A percentile compares a stretch with the other conserved stretches of the same genome.
phyloP scores from a whole-genome alignment of 1,140 invertebrate genomes.

The Calephelis virginiensis region DNA sequence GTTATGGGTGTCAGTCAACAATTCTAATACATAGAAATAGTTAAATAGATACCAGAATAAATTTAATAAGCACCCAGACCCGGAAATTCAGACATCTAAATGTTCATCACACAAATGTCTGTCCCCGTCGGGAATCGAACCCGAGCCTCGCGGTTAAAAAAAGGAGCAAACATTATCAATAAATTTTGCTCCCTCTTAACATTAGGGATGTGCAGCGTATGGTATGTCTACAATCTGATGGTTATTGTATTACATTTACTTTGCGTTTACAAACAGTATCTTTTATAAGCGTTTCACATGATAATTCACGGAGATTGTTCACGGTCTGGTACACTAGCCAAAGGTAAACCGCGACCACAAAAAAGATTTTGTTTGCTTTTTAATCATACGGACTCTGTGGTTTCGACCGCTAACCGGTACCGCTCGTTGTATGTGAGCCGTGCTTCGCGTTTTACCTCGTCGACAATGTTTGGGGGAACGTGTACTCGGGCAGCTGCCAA shows the following conservation, averaged over 20 bases:
- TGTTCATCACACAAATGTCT: no score
- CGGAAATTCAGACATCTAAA: no score
- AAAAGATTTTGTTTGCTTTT: conserved; percentile 69
- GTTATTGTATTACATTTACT: conserved; percentile 20
- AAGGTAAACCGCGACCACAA: conserved; percentile 70
- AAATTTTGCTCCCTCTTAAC: no score
- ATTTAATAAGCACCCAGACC: no score
- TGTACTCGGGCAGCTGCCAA: conserved; percentile 59
- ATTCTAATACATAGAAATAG: no score
- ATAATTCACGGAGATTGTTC: conserved; percentile 70
- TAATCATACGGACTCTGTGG: conserved; percentile 53
- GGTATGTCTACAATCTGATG: neutral
- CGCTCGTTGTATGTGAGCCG: conserved; percentile 44
- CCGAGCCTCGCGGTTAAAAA: no score
- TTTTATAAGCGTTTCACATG: conserved; percentile 66
- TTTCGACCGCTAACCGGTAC: conserved; percentile 54
- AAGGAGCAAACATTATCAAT: no score
- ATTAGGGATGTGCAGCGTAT: neutral
- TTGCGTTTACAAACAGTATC: conserved; percentile 63
- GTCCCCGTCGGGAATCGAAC: no score
- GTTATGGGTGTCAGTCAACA: no score
- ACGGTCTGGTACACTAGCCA: conserved; percentile 64
- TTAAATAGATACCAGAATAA: no score
- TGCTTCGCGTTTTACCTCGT: conserved; percentile 57
- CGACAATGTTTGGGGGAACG: conserved; percentile 57